Evolutionary conservation across 2,888 invertebrate genomes (phyloP).

Genomic region (Drosophila lacicola): DNA sequence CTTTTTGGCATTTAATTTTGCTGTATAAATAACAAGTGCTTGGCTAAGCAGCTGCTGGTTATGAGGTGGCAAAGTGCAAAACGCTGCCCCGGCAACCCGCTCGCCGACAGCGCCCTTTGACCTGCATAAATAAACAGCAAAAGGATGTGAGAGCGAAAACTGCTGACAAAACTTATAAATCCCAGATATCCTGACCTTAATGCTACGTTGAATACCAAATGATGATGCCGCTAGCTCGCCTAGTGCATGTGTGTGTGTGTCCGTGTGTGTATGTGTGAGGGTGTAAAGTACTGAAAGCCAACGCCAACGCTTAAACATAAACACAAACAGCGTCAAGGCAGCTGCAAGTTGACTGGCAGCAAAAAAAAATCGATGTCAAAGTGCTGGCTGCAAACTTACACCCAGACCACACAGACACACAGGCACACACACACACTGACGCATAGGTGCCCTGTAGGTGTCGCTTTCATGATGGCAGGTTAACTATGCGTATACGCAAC

Average conservation of each 20-base stretch:
- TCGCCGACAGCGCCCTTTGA: slow-evolving; percentile 17
- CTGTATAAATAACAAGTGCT: slow-evolving; percentile 58
- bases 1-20: slow-evolving; percentile 47
- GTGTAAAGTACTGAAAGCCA: slow-evolving; percentile 49
- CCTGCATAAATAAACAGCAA: slow-evolving; percentile 70
- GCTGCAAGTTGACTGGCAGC: slow-evolving; percentile 33
- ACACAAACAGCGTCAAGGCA: slow-evolving; percentile 61
- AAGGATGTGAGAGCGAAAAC: slow-evolving; percentile 61
- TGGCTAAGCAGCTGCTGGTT: slow-evolving; percentile 51
- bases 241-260: slow-evolving; percentile 25
- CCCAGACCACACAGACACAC: slow-evolving; percentile 20
- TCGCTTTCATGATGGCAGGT: slow-evolving; percentile 66
- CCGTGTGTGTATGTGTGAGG: slow-evolving; percentile 11
- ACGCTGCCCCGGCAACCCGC: neutral
- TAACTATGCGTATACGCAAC: slow-evolving; percentile 79
- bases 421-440: slow-evolving; percentile 15
- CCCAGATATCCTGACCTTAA: slow-evolving; percentile 83
- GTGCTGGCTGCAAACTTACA: slow-evolving; percentile 66
- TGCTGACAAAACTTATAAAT: slow-evolving; percentile 82
- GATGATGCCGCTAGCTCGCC: slow-evolving; percentile 57
- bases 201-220: slow-evolving; percentile 80
- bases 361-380: slow-evolving; percentile 74
- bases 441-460: slow-evolving; percentile 70
- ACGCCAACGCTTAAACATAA: slow-evolving; percentile 60
- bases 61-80: slow-evolving; percentile 75